Percentiles rank a stretch among this genome's conserved stretches.
phyloP scores from a whole-genome alignment of 2,797 vertebrate genomes.

The Heteromormyrus szaboi region DNA sequence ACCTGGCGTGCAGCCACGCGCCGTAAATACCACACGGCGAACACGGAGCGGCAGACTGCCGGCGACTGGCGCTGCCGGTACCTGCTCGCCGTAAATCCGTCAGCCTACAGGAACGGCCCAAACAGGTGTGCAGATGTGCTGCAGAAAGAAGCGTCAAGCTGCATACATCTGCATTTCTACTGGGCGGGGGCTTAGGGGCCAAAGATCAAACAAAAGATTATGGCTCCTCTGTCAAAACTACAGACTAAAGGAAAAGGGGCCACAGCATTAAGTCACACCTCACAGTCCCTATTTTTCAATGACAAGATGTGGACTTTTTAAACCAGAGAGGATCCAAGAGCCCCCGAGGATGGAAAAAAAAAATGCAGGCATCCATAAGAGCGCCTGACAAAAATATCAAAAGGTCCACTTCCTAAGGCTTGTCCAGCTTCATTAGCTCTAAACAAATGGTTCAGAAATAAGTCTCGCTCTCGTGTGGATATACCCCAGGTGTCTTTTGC shows the following conservation, averaged over 20 bases:
- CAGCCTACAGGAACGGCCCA: background rate
- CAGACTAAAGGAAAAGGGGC: background rate
- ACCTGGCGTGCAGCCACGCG: slow-evolving; percentile 57
- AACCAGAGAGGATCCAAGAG: background rate
- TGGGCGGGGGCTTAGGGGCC: slow-evolving; percentile 30
- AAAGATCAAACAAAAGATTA: background rate
- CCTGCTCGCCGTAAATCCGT: slow-evolving; percentile 36
- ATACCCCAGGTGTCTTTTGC: slow-evolving; percentile 60
- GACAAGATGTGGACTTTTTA: background rate
- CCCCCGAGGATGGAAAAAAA: slow-evolving; percentile 13
- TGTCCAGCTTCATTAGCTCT: slow-evolving; percentile 58
- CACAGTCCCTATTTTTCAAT: background rate
- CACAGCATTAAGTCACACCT: background rate
- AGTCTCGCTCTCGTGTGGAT: slow-evolving; percentile 67
- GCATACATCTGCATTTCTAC: slow-evolving; percentile 31
- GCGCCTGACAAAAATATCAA: slow-evolving; percentile 49
- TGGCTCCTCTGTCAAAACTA: background rate
- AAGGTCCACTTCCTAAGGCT: slow-evolving; percentile 31
- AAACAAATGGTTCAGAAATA: slow-evolving; percentile 68
- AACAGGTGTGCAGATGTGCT: slow-evolving; percentile 31
- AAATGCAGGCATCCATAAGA: slow-evolving; percentile 24
- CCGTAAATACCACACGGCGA: slow-evolving; percentile 53
- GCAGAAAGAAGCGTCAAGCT: background rate
- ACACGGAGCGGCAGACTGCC: slow-evolving; percentile 47
- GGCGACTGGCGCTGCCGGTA: background rate